Evolutionary conservation across 2,797 vertebrate species (phyloP).

Genomic region (Acanthurus lineatus): DNA sequence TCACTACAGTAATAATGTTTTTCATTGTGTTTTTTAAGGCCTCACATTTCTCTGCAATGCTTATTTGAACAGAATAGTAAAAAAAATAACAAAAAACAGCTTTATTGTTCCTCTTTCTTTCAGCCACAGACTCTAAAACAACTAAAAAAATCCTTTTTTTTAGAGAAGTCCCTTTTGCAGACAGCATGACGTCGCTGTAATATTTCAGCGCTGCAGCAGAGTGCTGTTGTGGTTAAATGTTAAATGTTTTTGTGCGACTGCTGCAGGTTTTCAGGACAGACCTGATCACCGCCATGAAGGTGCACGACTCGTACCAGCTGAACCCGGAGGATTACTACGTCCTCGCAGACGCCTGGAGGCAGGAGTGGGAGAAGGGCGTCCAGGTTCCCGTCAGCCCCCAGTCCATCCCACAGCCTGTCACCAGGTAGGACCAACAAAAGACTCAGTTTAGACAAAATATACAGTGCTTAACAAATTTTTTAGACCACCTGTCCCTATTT

Average conservation of each 20-base stretch:
- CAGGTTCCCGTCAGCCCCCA: constrained; percentile 97
- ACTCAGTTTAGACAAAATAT: not conserved
- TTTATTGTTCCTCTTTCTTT: not conserved
- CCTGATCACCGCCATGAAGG: constrained; percentile 99
- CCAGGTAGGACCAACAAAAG: constrained; percentile 85
- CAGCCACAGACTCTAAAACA: not conserved
- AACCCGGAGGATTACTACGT: constrained; percentile 95
- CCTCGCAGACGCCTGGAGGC: constrained; percentile 95
- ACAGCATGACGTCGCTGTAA: not conserved
- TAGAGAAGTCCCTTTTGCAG: fast-evolving
- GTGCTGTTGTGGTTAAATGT: not conserved
- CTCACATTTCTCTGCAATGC: not conserved
- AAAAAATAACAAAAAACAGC: not conserved
- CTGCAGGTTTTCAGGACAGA: constrained; percentile 97
- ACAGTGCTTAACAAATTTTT: too few relatives aligned
- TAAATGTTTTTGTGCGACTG: not conserved
- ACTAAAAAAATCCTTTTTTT: not conserved
- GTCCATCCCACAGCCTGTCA: constrained; percentile 91
- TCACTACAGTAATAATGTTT: not conserved
- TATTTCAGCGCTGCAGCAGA: not conserved
- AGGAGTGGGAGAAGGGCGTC: constrained; percentile 99
- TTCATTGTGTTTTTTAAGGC: not conserved
- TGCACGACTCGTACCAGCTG: constrained; percentile 96
- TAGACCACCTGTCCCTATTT: too few relatives aligned
- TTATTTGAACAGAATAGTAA: not conserved